A percentile compares a stretch with the other conserved stretches of the same genome.
phyloP scores from a whole-genome alignment of 2,797 vertebrate species.

The Acridotheres tristis region DNA sequence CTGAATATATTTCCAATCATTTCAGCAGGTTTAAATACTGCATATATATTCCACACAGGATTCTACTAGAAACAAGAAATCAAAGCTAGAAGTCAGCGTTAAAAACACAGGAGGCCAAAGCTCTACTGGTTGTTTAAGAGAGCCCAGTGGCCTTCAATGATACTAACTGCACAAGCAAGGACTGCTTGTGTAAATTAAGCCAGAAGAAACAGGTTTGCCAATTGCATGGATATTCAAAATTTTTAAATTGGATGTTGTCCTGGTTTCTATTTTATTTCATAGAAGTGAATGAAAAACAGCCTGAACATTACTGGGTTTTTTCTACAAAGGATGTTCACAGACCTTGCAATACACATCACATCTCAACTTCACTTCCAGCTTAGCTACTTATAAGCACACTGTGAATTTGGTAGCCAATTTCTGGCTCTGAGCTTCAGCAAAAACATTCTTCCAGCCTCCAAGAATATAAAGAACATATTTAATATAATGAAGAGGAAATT shows the following conservation, averaged over 20 bases:
- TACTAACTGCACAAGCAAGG: background rate
- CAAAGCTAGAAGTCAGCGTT: background rate
- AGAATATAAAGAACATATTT: constrained; percentile 78
- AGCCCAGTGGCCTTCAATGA: background rate
- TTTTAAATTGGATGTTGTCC: background rate
- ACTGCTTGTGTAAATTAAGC: background rate
- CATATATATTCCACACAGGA: background rate
- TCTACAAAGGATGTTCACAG: constrained; percentile 37
- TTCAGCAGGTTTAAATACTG: background rate
- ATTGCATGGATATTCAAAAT: background rate
- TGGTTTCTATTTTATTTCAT: background rate
- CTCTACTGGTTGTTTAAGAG: background rate
- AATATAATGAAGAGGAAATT: constrained; percentile 16
- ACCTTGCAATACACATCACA: constrained; percentile 75
- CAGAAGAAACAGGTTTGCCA: background rate
- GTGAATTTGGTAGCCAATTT: constrained; percentile 80
- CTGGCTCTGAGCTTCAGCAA: constrained; percentile 74
- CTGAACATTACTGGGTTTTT: background rate
- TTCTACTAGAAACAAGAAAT: background rate
- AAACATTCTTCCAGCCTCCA: constrained; percentile 81
- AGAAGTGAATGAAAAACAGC: background rate
- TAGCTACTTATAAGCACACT: constrained; percentile 74
- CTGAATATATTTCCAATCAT: background rate
- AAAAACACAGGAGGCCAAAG: background rate
- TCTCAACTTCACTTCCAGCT: constrained; percentile 74